These are phyloP conservation scores for Venustoraphidia nigricollis DNA, from an alignment of 2,888 invertebrate species.

Conservation along the genomic window DNA sequence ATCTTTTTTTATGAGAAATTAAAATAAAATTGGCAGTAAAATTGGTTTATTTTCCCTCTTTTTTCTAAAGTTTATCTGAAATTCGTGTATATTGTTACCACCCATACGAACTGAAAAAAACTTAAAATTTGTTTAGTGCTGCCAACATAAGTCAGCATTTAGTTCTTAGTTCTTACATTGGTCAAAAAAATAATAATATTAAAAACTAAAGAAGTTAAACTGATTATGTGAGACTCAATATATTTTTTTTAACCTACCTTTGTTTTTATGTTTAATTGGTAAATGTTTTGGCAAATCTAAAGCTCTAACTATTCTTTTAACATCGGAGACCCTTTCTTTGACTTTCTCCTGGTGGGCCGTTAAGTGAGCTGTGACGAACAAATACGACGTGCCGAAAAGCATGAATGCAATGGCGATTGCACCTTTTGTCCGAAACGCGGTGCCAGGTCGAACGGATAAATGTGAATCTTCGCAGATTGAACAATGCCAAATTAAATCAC, in stretches of 20 bases:
- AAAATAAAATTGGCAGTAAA: no score
- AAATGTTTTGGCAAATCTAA: constrained; percentile 71
- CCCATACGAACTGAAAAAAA: no score
- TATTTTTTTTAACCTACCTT: constrained; percentile 35
- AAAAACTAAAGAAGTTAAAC: no score
- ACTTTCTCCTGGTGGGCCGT: constrained; percentile 84
- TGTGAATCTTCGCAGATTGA: constrained; percentile 81
- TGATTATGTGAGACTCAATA: no score
- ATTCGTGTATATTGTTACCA: no score
- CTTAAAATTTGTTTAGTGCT: no score
- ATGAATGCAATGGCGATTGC: constrained; percentile 86
- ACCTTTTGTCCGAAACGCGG: constrained; percentile 86
- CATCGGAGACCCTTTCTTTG: constrained; percentile 72
- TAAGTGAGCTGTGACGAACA: constrained; percentile 91
- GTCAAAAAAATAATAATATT: no score
- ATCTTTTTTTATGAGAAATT: no score
- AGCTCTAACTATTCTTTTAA: constrained; percentile 66
- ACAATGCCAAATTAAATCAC: constrained; percentile 93
- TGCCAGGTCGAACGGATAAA: constrained; percentile 77
- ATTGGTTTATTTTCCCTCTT: no score
- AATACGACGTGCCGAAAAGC: constrained; percentile 86
- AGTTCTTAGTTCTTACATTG: no score
- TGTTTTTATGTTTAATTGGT: constrained; percentile 58
- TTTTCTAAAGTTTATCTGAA: no score
- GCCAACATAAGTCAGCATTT: no score